Evolutionary conservation across 2,797 vertebrate genomes (phyloP), one percentile per base, ranked within the genome.

Genomic region (Rhadinocentrus ornatus): DNA sequence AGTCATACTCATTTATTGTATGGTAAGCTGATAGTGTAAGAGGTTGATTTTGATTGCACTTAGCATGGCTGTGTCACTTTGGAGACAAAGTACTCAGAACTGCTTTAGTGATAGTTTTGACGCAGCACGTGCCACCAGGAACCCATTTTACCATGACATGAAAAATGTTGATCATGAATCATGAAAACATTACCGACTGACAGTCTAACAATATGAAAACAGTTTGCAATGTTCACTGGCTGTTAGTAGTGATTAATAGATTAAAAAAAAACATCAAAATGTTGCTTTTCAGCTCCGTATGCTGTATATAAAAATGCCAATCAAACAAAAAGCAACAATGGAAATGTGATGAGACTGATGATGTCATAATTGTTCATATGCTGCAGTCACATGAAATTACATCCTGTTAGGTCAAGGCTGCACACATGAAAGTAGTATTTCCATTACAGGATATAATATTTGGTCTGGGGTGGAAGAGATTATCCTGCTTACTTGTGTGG

Each of bases 401-500:
- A 74, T 60, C 65, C 55, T 31, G 56, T 67, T 62, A 50, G 64
- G 74, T 86, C 63, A 71, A 72, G 66, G 80, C 75, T 79, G 68
- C 64, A 64, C 46, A 73, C 31, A 65, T 48, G 34, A 52, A 81
- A 66, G 76, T 77, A 76, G 48, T 46, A 73, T 83, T 73, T 81
- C 59, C 75, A 82, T 82, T 69, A 60, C 61, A 61, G 76, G 76
- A 87, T 85, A 62, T 75, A 71, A 81, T 89, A 84, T 85, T 84
- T 79, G 63, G 85, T 86, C 82, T 75, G 81, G 27, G 73, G 72
- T 80, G 69, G 78, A 81, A 62, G 83, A 82, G 82, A 91, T 90
- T 86, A 90, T 80, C 76, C 81, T 79, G 77, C 86, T 86, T 83
- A 80, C 77, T 87, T 90, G 81, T 84, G 83, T 84, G 80, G 78